Evolutionary conservation across 2,113 vertebrate genomes (phyloP).

Genomic region (Boulengerochromis microlepis): DNA sequence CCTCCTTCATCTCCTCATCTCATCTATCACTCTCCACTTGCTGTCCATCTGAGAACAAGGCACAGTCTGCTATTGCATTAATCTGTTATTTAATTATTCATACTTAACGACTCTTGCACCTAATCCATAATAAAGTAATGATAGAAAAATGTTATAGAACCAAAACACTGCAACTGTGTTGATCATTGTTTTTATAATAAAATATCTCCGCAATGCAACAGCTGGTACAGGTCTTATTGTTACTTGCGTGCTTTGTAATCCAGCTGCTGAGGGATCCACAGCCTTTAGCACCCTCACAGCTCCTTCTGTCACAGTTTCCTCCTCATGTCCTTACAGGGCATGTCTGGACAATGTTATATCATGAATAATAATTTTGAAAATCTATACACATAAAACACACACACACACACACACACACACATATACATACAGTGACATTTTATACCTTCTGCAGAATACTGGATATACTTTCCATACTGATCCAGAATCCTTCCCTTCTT

Average conservation of each 20-base stretch:
- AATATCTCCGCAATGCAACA: fast-evolving
- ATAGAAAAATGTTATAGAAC: not conserved
- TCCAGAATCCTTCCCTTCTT: not conserved
- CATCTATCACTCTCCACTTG: not conserved
- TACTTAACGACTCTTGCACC: not conserved
- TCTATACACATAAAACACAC: no score
- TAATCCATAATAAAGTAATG: not conserved
- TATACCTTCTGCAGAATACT: not conserved
- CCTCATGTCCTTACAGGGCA: not conserved
- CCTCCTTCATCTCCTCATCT: not conserved
- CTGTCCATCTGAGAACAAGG: not conserved
- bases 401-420: fast-evolving
- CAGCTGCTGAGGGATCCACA: not conserved
- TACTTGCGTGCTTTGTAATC: not conserved
- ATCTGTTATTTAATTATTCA: not conserved
- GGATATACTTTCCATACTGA: not conserved
- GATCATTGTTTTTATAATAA: not conserved
- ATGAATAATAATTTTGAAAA: no score
- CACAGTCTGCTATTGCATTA: not conserved
- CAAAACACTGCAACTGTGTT: not conserved
- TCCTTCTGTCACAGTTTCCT: not conserved
- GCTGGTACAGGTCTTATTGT: not conserved
- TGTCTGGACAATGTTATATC: no score
- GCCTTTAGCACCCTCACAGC: not conserved
- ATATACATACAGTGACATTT: not conserved